Evolutionary conservation across 2,113 vertebrate genomes (phyloP), one percentile per base, ranked within the genome.

Genomic region (Tachuris rubrigastra): DNA sequence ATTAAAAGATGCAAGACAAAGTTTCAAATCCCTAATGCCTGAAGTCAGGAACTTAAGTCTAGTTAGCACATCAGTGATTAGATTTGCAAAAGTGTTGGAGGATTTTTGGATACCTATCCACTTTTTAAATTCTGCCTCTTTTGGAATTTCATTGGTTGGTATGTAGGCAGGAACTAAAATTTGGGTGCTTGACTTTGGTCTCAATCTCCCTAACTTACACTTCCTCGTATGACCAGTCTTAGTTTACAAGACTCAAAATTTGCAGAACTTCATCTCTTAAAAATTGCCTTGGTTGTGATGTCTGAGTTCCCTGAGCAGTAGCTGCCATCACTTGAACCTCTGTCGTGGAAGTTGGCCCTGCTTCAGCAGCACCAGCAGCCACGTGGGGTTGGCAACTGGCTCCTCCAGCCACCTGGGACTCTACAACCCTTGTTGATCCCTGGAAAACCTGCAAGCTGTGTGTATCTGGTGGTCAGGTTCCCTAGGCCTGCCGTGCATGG

Each of bases 1-100:
- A 79, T 77, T 56, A 82, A 89, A 86, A 96, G 87, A 73, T 5
- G 27, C 47, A 59, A 83, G 55, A 76, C 37, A 75, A 92, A 44
- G 35, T 50, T 87, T 65, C 41, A 91, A 47, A 86, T 41, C 49
- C 25, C 30, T 66, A 49, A 55, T 23, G 27, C 44, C 39, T 67
- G 46, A 87, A 85, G 46, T 59, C 60, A 66, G 75, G 33, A 73
- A 73, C 52, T 53, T 60, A 16, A 63, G 47, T 33, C 59, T 77
- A 23, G 63, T 50, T 62, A 71, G 33, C 33, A 56, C 23, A 19
- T 53, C 53, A 60, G 33, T 30, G 35, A 33, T 66, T 69, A 46
- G n/a, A 85, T 80, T 50, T 71, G 28, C 59, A 90, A 83, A 86
- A 47, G 18, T 85, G 49, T 13, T 0, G 0, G 30, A 91, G 46